Percentiles rank a stretch among this genome's conserved stretches.
Evolutionary conservation across 2,888 invertebrate species (phyloP).

Genomic region (Ennomos quercinarius): DNA sequence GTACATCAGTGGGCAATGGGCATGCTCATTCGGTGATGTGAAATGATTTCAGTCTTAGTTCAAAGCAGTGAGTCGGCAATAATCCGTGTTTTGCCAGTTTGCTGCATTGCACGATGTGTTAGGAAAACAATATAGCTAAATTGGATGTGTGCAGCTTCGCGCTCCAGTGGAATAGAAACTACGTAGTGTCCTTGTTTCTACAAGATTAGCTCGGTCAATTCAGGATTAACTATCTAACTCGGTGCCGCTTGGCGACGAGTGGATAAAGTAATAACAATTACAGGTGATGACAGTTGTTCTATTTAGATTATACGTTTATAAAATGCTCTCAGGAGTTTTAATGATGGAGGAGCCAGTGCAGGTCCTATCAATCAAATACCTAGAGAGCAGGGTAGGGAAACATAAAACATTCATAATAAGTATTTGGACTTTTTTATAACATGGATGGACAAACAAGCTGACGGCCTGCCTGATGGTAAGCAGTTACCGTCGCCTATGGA

Average conservation of each 20-base stretch:
- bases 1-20: constrained; percentile 1
- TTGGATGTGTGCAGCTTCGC: neutral
- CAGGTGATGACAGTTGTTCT: too few species aligned
- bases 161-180: neutral
- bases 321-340: too few species aligned
- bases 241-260: neutral
- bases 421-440: too few species aligned
- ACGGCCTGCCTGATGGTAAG: too few species aligned
- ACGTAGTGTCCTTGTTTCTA: neutral
- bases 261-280: neutral
- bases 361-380: too few species aligned
- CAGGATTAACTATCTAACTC: constrained; percentile 1
- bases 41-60: constrained; percentile 8
- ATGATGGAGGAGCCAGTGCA: too few species aligned
- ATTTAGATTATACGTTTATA: too few species aligned
- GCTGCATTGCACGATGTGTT: constrained; percentile 1
- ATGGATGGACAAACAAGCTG: too few species aligned
- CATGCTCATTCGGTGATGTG: constrained; percentile 16
- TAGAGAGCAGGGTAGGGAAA: too few species aligned
- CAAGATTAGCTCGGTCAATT: constrained; percentile 1
- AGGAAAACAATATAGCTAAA: neutral
- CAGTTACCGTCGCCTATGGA: too few species aligned
- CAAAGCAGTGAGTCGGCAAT: constrained; percentile 13
- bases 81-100: constrained; percentile 19
- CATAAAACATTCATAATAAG: too few species aligned